A percentile compares a stretch with the other conserved stretches of the same genome.
phyloP scores from a whole-genome alignment of 2,113 vertebrate genomes.

The Condylura cristata region DNA sequence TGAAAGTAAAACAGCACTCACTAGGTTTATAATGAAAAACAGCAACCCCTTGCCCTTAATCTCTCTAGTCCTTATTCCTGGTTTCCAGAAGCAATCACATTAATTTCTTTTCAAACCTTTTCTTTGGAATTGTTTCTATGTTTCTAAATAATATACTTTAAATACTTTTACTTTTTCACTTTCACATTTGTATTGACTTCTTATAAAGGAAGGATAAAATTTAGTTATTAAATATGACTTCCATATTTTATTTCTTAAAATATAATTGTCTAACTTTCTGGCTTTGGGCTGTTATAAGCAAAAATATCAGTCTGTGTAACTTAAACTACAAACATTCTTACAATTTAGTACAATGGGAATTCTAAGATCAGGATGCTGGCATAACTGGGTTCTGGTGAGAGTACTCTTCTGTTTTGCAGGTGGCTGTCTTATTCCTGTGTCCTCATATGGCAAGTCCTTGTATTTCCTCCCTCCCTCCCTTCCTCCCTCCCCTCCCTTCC shows the following conservation, averaged over 20 bases:
- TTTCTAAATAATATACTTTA: neutral
- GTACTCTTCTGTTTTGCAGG: neutral
- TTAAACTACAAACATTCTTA: neutral
- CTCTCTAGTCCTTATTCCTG: neutral
- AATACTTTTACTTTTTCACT: neutral
- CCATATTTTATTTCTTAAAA: neutral
- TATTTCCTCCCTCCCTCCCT: too few relatives aligned
- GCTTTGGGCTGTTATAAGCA: neutral
- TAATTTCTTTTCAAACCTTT: neutral
- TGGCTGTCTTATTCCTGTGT: neutral
- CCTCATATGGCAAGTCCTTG: neutral
- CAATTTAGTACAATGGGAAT: neutral
- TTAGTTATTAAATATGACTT: neutral
- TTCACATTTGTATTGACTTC: neutral
- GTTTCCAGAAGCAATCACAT: neutral
- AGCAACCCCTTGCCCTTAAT: neutral
- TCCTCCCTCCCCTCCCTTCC: too few relatives aligned
- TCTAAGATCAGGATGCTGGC: neutral
- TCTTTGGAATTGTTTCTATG: neutral
- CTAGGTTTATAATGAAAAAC: neutral
- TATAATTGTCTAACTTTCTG: neutral
- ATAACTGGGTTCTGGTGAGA: neutral
- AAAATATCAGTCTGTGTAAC: neutral
- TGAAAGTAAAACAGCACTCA: constrained; percentile 1
- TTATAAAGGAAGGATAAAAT: neutral